Percentiles rank a stretch among this genome's conserved stretches.
These are phyloP conservation scores for Urocolius indicus DNA, from an alignment of 2,113 vertebrate genomes.

Conservation along the genomic window DNA sequence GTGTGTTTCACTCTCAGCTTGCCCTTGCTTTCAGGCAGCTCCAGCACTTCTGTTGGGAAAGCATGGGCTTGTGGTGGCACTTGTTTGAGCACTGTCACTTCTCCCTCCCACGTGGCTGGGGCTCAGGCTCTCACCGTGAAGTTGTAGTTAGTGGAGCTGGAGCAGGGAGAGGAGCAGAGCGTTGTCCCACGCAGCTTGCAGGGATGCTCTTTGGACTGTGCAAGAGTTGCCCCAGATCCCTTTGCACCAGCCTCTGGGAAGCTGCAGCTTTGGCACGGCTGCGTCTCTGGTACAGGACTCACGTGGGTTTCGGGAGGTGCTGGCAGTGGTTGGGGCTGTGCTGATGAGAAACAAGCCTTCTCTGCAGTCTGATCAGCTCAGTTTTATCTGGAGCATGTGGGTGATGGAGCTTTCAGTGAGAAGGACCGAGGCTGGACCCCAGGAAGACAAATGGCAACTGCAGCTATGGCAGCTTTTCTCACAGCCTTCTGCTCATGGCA, in stretches of 20 bases:
- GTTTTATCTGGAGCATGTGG: neutral
- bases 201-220: neutral
- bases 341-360: neutral
- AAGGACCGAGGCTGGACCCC: neutral
- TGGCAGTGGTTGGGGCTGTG: neutral
- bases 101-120: too few species aligned
- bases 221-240: neutral
- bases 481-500: fast-evolving
- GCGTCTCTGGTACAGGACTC: fast-evolving
- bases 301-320: neutral
- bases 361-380: neutral
- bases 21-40: neutral
- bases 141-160: neutral
- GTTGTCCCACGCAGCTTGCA: neutral
- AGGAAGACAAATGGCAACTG: neutral
- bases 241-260: neutral
- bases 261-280: neutral
- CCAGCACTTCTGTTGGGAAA: neutral
- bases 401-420: neutral
- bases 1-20: neutral
- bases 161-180: neutral
- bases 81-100: neutral
- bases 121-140: neutral
- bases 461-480: neutral
- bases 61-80: neutral